Conservation (phyloP, 1,140 invertebrate species). For the Macrocentrus cingulum region DNA sequence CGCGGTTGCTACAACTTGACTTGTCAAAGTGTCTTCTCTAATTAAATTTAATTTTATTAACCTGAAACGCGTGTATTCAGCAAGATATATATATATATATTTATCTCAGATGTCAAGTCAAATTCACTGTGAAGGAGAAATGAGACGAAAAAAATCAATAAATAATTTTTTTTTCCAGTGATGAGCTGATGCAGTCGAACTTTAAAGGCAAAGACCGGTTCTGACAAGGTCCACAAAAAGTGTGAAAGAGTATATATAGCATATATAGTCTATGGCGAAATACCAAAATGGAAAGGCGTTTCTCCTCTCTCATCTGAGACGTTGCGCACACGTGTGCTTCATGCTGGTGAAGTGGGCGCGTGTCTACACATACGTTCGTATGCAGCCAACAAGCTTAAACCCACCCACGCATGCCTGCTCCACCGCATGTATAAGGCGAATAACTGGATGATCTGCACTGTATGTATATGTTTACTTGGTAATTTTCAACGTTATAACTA, state of each 20-base stretch:
- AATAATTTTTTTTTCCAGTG: no score
- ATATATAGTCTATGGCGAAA: constrained; percentile 8
- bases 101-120: no score
- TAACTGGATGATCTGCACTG: background rate
- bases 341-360: constrained; percentile 1
- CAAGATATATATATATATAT: no score
- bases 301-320: background rate
- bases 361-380: constrained; percentile 15
- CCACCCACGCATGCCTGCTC: constrained; percentile 5
- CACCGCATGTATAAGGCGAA: background rate
- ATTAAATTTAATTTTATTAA: no score
- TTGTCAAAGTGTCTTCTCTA: no score
- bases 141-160: no score
- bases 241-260: background rate
- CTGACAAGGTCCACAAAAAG: background rate
- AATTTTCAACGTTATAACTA: constrained; percentile 5
- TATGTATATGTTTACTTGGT: constrained; percentile 4
- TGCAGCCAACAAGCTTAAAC: constrained; percentile 6
- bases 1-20: no score
- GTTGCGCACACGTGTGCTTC: constrained; percentile 9
- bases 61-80: no score
- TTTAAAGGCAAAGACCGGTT: background rate
- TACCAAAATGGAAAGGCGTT: constrained; percentile 21
- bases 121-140: no score
- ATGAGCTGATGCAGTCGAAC: background rate